phyloP scores from a whole-genome alignment of 1,140 invertebrate species.

The Listronotus bonariensis region DNA sequence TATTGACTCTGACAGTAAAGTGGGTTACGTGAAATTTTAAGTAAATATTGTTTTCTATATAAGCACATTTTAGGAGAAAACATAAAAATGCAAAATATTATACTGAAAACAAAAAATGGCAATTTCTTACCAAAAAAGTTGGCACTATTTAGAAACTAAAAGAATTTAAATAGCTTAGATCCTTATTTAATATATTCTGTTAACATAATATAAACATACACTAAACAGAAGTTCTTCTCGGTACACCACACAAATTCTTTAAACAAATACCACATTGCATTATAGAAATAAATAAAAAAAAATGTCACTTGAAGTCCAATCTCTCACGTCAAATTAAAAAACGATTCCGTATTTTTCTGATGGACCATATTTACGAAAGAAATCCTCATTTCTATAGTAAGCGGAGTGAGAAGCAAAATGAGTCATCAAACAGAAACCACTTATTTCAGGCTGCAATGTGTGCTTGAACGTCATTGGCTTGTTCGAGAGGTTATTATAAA shows the following conservation, averaged over 20 bases:
- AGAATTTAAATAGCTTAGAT: no score
- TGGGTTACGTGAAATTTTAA: no score
- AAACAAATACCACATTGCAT: constrained; percentile 10
- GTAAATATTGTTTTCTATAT: no score
- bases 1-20: no score
- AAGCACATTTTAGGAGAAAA: no score
- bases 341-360: constrained; percentile 11
- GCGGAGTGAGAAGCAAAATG: constrained; percentile 23
- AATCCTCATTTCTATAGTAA: constrained; percentile 16
- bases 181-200: no score
- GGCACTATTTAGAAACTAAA: no score
- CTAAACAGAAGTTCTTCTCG: no score
- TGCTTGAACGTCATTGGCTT: constrained; percentile 5
- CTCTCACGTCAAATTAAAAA: constrained; percentile 13
- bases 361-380: constrained; percentile 16
- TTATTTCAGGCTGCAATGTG: constrained; percentile 11
- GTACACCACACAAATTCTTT: background rate
- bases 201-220: no score
- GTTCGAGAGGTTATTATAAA: constrained; percentile 19
- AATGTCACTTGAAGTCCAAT: constrained; percentile 1
- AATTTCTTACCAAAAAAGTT: no score
- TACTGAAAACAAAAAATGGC: no score
- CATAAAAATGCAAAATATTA: no score
- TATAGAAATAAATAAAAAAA: background rate
- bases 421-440: constrained; percentile 24